phyloP scores from a whole-genome alignment of 2,113 vertebrate genomes.

The Burhinus oedicnemus region DNA sequence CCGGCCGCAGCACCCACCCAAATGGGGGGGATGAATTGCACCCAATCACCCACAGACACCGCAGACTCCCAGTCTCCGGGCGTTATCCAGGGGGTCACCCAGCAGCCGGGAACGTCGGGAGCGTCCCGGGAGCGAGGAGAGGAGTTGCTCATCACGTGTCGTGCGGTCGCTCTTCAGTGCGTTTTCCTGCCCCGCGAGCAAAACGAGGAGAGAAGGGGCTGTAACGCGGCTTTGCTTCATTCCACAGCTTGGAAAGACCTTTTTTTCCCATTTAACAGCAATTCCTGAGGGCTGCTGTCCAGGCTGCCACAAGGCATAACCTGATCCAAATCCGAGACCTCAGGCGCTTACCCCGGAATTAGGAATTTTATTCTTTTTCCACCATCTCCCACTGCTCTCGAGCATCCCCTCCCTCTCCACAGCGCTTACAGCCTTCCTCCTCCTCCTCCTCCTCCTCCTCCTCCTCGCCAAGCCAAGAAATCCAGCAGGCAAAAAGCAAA shows the following conservation, averaged over 20 bases:
- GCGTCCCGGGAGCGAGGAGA: background rate
- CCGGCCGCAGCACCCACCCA: rapidly evolving
- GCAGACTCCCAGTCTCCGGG: too few relatives aligned
- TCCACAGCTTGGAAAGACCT: background rate
- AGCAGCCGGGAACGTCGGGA: background rate
- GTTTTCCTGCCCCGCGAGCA: background rate
- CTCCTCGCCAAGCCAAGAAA: too few relatives aligned
- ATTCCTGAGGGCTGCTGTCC: too few relatives aligned
- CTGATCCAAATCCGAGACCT: too few relatives aligned
- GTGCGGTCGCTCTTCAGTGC: rapidly evolving
- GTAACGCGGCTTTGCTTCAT: rapidly evolving
- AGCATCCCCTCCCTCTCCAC: background rate
- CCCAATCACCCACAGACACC: too few relatives aligned
- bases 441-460: background rate
- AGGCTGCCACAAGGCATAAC: rapidly evolving
- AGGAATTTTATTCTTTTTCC: background rate
- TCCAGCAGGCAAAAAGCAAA: too few relatives aligned
- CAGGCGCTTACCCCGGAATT: background rate
- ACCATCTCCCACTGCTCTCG: rapidly evolving
- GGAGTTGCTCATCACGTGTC: rapidly evolving
- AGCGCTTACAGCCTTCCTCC: too few relatives aligned
- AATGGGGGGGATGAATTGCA: too few relatives aligned
- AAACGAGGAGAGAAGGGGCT: background rate
- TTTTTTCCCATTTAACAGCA: too few relatives aligned
- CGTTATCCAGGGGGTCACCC: background rate